Conservation (phyloP, 2,113 vertebrate genomes). For the Butastur rufipennis region DNA sequence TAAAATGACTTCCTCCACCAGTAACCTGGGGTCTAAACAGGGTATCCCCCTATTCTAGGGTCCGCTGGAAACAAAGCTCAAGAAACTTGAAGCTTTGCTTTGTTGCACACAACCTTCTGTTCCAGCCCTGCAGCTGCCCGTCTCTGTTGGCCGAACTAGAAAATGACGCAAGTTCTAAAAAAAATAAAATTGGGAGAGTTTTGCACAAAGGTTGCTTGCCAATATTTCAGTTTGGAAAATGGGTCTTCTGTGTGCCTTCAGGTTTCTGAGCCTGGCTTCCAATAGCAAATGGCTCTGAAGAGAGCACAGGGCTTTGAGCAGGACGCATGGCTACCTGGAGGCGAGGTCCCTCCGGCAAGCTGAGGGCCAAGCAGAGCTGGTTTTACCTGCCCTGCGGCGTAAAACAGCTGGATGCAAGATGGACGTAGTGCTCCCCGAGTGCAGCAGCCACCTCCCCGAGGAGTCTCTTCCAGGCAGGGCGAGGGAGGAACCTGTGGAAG, state of each 20-base stretch:
- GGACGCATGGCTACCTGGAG: rapidly evolving
- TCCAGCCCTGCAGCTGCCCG: not conserved
- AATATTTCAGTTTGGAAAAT: not conserved
- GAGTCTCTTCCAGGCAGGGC: not conserved
- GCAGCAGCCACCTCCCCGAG: not conserved
- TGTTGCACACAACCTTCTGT: not conserved
- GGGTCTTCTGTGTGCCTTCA: not conserved
- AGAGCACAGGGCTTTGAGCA: not conserved
- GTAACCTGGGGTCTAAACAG: not conserved
- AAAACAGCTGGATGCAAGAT: rapidly evolving
- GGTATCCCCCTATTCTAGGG: no score
- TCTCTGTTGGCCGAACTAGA: not conserved
- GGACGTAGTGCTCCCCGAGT: rapidly evolving
- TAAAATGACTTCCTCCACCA: not conserved
- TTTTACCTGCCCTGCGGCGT: not conserved
- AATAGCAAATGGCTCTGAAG: not conserved
- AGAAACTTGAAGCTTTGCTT: not conserved
- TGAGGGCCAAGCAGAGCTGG: not conserved
- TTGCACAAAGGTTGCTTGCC: not conserved
- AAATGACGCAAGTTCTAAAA: not conserved
- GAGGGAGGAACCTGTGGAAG: not conserved
- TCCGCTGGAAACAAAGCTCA: not conserved
- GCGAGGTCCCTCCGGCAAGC: not conserved
- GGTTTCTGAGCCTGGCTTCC: not conserved
- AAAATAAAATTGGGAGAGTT: not conserved